Base-by-base conservation (phyloP, 1,140 invertebrate species). In the Triops longicaudatus region DNA sequence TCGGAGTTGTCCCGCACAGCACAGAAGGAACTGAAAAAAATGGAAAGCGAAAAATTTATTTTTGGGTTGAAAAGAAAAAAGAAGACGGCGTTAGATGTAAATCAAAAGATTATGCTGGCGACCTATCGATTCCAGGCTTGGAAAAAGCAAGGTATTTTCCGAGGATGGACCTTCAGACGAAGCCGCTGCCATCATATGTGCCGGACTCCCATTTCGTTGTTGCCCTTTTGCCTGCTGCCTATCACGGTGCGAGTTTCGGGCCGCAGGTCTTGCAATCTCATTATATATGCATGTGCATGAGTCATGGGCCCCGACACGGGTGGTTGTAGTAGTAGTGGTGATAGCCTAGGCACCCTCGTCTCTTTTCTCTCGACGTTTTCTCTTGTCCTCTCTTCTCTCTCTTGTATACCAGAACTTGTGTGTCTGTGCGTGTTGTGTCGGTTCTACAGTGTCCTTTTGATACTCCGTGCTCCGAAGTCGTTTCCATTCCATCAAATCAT, bases 301-400 rank as follows among this genome's bases (percentile, higher is more conserved):
- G 50, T 27, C 27, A 75, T 27, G 28, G 73, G n/a, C 26, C 26
- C 28, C 28, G 27, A 28, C 17, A 42, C 17, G 26, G 73, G 73
- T 74, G 41, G 41, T 28, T 42, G 41, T 75, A 14, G 12, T 43
- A 42, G 31, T 17, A 42, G 28, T 28, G 74, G 43, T 75, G 74
- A 50, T 75, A 41, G 74, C 42, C 22, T 75, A 2, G 27, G 74
- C 74, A 43, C 43, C 63, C 43, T 75, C 42, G 74, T 74, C 73
- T 74, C 43, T 42, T 74, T 74, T 42, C 11, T 37, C 28, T 37
- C 31, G 73, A 12, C 50, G 50, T 63, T 63, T 22, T 50, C 43
- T 75, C 42, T 50, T 75, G 43, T 63, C 41, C 74, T 50, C 63
- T 44, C 74, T 37, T 44, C 43, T 75, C 41, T 28, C 26, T 26